Percentiles rank a stretch among this genome's conserved stretches.
These are phyloP conservation scores for Axea sp. DNA, from an alignment of 2,888 invertebrate genomes.

Conservation along the genomic window DNA sequence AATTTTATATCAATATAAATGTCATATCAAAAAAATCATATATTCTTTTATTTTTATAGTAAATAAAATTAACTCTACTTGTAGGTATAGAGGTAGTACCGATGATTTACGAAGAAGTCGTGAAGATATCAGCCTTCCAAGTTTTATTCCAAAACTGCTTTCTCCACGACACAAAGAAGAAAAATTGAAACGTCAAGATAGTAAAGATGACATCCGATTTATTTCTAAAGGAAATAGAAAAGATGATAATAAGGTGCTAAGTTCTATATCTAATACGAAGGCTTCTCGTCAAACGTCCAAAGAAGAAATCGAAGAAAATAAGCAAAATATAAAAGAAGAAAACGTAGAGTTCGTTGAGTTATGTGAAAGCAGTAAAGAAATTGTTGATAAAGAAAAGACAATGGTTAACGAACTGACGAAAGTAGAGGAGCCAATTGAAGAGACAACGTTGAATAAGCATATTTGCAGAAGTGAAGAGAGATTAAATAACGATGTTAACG, in stretches of 20 bases:
- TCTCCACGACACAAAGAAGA: slow-evolving; percentile 73
- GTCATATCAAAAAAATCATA: too few relatives aligned
- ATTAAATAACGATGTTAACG: slow-evolving; percentile 11
- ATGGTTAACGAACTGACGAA: slow-evolving; percentile 65
- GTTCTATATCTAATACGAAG: slow-evolving; percentile 55
- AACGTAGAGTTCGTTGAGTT: neutral
- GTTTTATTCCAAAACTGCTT: slow-evolving; percentile 76
- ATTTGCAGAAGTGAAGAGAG: slow-evolving; percentile 40
- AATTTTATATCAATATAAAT: too few relatives aligned
- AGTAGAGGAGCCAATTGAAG: slow-evolving; percentile 62
- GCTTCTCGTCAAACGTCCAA: slow-evolving; percentile 68
- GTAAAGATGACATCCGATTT: slow-evolving; percentile 74
- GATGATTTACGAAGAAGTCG: slow-evolving; percentile 77
- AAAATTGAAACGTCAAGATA: slow-evolving; percentile 74
- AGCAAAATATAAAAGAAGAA: slow-evolving; percentile 5
- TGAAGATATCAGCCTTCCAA: slow-evolving; percentile 75
- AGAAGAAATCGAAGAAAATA: slow-evolving; percentile 54
- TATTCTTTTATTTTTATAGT: too few relatives aligned
- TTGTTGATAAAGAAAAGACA: slow-evolving; percentile 16
- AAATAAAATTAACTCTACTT: too few relatives aligned
- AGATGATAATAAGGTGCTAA: slow-evolving; percentile 37
- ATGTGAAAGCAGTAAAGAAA: neutral
- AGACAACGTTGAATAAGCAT: slow-evolving; percentile 37
- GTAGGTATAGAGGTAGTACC: slow-evolving; percentile 76
- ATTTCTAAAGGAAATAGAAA: slow-evolving; percentile 41